A percentile compares a stretch with the other conserved stretches of the same genome.
These are phyloP conservation scores for Poecilia gillii DNA, from an alignment of 2,797 vertebrate genomes.

Conservation along the genomic window DNA sequence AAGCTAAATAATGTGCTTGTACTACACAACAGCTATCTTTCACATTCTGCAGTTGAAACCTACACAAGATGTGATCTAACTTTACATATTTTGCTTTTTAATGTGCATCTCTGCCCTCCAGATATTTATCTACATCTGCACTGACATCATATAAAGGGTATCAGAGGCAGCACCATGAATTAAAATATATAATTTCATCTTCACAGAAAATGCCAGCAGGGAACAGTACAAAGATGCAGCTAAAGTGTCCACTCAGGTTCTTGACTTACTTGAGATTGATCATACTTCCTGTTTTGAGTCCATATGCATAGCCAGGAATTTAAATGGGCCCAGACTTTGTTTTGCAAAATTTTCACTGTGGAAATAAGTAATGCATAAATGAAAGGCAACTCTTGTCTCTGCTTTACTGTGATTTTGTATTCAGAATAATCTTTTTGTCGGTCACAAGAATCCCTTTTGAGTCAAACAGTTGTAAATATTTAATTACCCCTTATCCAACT, in stretches of 20 bases:
- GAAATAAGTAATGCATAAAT: background rate
- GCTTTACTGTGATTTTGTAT: background rate
- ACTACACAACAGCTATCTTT: background rate
- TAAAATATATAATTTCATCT: background rate
- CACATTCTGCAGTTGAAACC: background rate
- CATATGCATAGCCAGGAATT: background rate
- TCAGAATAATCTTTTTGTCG: background rate
- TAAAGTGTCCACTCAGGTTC: background rate
- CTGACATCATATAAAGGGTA: background rate
- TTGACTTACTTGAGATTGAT: background rate
- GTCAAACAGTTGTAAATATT: background rate
- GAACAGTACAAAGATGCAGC: background rate
- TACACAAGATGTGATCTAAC: background rate
- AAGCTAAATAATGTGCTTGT: background rate
- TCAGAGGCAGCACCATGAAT: background rate
- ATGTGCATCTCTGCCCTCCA: background rate
- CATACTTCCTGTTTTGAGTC: background rate
- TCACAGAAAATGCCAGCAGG: background rate
- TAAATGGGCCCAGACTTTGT: background rate
- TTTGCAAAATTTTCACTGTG: background rate
- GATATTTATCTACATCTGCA: background rate
- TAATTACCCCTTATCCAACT: background rate
- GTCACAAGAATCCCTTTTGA: background rate
- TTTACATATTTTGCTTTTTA: background rate
- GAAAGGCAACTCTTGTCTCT: background rate